These are phyloP conservation scores for Coranthus polyacanthus DNA, from an alignment of 2,797 vertebrate species.

Conservation along the genomic window DNA sequence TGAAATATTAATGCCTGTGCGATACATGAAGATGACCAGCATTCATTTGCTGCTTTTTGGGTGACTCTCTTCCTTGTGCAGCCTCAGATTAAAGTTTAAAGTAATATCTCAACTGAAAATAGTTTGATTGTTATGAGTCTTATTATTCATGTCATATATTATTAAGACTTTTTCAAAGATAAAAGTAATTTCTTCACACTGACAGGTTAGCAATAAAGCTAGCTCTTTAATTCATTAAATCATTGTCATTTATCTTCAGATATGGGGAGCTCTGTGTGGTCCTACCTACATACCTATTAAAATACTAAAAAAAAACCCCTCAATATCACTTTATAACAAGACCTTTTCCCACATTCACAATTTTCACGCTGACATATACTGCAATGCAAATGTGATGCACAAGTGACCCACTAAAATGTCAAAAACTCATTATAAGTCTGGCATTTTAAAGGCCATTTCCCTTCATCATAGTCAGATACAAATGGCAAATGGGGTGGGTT, in stretches of 20 bases:
- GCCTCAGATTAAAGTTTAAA: constrained; percentile 11
- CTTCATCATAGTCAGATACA: constrained; percentile 21
- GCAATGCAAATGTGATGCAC: background rate
- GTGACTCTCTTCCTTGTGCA: constrained; percentile 6
- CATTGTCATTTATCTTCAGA: constrained; percentile 17
- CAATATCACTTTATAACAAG: background rate
- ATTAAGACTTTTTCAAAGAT: no score
- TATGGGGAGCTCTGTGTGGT: background rate
- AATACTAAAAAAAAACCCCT: background rate
- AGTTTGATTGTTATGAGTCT: background rate
- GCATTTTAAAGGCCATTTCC: constrained; percentile 52
- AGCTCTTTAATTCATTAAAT: background rate
- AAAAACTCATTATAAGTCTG: constrained; percentile 44
- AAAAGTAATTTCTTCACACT: no score
- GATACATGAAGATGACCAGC: constrained; percentile 45
- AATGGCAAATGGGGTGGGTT: constrained; percentile 31
- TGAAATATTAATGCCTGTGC: constrained; percentile 78
- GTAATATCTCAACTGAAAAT: background rate
- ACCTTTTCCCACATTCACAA: constrained; percentile 2
- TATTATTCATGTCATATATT: no score
- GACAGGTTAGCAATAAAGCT: background rate
- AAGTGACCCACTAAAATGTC: constrained; percentile 37
- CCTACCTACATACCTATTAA: background rate
- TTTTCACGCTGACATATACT: background rate
- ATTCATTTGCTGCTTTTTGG: constrained; percentile 25